Base-by-base conservation (phyloP, 1,140 invertebrate genomes). In the Proctacanthus coquilletti region DNA sequence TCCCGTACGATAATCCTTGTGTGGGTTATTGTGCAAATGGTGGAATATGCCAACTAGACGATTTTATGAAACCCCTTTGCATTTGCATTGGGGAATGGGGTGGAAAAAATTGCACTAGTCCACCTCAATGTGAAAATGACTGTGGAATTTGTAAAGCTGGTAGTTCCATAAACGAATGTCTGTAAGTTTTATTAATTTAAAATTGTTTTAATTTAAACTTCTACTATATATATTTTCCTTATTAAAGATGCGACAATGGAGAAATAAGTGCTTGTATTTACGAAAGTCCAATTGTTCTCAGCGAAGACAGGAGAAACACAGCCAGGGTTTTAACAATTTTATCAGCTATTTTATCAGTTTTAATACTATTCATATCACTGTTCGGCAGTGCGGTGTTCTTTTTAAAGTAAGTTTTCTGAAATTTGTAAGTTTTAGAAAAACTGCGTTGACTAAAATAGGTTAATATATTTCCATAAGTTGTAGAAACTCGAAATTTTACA, bases 1-100 rank as follows among this genome's bases (percentile, higher is more conserved):
- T 71, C 5, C 62, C 65, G 3, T 60, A 66, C 39, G 69, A 70
- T 41, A 70, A 76, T 59, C 65, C 70, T 4, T 82, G 78, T 50
- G 50, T 58, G 2, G 57, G 60, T 33, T 61, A 56, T 38, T 80
- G 77, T 50, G 43, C 62, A 17, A 70, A 77, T 44, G 63, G 64
- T 18, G 69, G 65, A 0, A 55, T 71, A 30, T 80, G 76, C 43
- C 52, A 62, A 5, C 47, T 61, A 31, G 49, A 53, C 13, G 43
- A 46, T n/a, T 49, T 52, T 27, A 32, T 40, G 2, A 23, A 51
- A 14, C 63, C 69, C 21, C 62, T 53, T 38, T 77, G 72, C 53
- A 64, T 61, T 38, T 80, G 77, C 53, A 48, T 60, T 5, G 57
- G 56, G n/a, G 67, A 65, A 9, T 75, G 72, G 66, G 59, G 58